phyloP scores from a whole-genome alignment of 2,888 invertebrate genomes.

The Steinernema carpocapsae region DNA sequence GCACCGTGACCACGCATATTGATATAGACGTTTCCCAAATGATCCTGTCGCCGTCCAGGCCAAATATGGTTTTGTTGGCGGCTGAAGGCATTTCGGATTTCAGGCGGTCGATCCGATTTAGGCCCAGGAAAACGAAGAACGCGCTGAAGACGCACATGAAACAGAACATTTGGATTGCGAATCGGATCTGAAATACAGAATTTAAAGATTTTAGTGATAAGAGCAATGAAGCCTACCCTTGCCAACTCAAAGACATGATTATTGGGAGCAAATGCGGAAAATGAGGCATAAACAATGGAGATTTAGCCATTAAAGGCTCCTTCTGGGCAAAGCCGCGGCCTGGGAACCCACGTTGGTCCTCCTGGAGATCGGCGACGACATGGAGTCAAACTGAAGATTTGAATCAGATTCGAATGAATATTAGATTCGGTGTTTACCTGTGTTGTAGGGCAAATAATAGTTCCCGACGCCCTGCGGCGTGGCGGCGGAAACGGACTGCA shows the following conservation, averaged over 20 bases:
- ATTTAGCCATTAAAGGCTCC: not conserved
- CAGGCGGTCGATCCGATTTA: constrained; percentile 5
- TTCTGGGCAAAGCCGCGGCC: constrained; percentile 12
- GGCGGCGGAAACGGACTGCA: constrained; percentile 28
- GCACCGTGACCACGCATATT: not conserved
- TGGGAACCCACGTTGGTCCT: not conserved
- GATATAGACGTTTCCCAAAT: constrained; percentile 21
- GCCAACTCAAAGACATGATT: constrained; percentile 4
- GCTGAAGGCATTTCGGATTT: constrained; percentile 2
- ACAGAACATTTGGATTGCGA: constrained; percentile 2
- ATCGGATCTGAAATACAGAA: not conserved
- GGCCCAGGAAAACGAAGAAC: constrained; percentile 11
- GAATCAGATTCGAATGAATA: not conserved
- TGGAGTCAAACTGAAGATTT: constrained; percentile 18
- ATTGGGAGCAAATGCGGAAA: not conserved
- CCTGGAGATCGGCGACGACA: constrained; percentile 22
- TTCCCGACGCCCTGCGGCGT: constrained; percentile 29
- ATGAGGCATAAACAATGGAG: not conserved
- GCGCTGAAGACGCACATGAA: constrained; percentile 26
- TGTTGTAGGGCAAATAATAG: constrained; percentile 27
- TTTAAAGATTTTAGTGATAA: not conserved
- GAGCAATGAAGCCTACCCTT: not conserved
- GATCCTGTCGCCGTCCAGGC: not conserved
- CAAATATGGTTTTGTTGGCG: not conserved
- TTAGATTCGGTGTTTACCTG: constrained; percentile 4